phyloP scores from a whole-genome alignment of 2,113 vertebrate species.

The Arenaria interpres region DNA sequence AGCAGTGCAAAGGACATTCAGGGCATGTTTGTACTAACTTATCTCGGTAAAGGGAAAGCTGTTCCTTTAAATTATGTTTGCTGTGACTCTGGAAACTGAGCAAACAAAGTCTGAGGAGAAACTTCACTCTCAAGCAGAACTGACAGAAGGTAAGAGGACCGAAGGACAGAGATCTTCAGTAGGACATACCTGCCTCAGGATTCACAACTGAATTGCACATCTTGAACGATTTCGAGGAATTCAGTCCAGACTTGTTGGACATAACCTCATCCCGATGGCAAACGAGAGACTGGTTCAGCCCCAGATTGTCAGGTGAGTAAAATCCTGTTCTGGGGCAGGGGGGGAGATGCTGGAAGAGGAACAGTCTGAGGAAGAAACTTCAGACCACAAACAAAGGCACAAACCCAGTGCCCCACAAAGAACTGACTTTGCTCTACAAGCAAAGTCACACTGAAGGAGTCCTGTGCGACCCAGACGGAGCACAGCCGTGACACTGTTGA shows the following conservation, averaged over 20 bases:
- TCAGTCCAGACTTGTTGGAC: background rate
- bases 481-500: background rate
- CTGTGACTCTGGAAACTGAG: constrained; percentile 70
- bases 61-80: constrained; percentile 67
- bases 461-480: background rate
- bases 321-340: background rate
- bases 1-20: constrained; percentile 49
- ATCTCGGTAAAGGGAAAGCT: constrained; percentile 62
- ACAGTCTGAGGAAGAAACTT: background rate
- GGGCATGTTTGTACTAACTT: constrained; percentile 57
- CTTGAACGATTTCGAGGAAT: background rate
- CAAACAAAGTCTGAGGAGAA: constrained; percentile 58
- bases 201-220: background rate
- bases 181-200: background rate
- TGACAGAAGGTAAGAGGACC: constrained; percentile 23
- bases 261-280: background rate
- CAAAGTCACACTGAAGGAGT: background rate
- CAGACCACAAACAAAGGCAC: background rate
- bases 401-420: background rate
- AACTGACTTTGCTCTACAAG: background rate
- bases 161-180: constrained; percentile 49
- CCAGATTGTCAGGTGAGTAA: constrained; percentile 64
- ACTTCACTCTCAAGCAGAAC: background rate
- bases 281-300: background rate
- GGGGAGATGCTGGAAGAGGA: background rate